A percentile compares a stretch with the other conserved stretches of the same genome.
Conservation (phyloP, 2,113 vertebrate species). For the Alectura lathami region DNA sequence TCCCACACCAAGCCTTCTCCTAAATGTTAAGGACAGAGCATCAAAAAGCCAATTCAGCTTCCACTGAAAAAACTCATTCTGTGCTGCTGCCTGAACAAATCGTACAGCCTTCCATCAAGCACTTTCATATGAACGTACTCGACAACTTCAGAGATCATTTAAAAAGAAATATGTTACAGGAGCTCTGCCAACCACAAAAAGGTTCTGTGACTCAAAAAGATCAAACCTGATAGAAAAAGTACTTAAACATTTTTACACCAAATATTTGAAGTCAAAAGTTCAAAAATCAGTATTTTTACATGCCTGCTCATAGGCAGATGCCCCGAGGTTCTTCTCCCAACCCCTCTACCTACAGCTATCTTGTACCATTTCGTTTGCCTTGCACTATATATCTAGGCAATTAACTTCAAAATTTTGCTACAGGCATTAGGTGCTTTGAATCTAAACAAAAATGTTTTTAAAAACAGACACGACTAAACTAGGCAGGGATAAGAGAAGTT, state of each 20-base stretch:
- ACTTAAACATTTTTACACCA: conserved; percentile 65
- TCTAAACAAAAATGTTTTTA: conserved; percentile 43
- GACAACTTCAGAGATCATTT: conserved; percentile 64
- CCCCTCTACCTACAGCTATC: conserved; percentile 40
- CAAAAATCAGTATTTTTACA: conserved; percentile 59
- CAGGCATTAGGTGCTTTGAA: conserved; percentile 34
- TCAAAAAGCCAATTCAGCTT: conserved; percentile 57
- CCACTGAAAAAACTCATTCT: conserved; percentile 36
- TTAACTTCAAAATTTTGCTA: conserved; percentile 57
- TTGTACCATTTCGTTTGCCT: neutral
- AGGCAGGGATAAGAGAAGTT: neutral
- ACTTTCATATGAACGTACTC: conserved; percentile 14
- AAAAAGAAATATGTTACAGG: conserved; percentile 50
- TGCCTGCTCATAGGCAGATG: conserved; percentile 13
- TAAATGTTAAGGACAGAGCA: conserved; percentile 17
- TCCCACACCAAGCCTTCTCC: conserved; percentile 19
- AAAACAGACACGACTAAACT: neutral
- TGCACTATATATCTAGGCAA: conserved; percentile 51
- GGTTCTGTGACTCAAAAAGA: conserved; percentile 64
- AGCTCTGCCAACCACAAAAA: conserved; percentile 73
- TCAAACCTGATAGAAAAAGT: conserved; percentile 41
- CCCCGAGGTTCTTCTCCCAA: conserved; percentile 47
- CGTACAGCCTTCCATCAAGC: conserved; percentile 48
- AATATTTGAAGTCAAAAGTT: conserved; percentile 65
- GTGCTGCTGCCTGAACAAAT: conserved; percentile 46